These are phyloP conservation scores for Geococcyx californianus DNA, from an alignment of 2,113 vertebrate genomes.

Conservation along the genomic window DNA sequence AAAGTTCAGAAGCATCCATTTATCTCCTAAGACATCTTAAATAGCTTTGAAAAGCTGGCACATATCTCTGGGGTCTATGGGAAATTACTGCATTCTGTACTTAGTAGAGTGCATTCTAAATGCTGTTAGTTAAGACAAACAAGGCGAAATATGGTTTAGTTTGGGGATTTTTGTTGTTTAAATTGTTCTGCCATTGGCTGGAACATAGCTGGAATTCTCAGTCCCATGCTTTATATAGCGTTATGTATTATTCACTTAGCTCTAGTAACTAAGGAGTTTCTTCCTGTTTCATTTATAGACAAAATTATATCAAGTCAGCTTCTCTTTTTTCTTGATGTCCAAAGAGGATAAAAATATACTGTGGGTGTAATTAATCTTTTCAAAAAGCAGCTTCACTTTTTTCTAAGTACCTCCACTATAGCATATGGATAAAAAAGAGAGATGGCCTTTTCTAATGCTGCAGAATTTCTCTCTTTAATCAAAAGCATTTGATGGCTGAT, in stretches of 20 bases:
- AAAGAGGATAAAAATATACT: neutral
- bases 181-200: neutral
- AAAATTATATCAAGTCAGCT: neutral
- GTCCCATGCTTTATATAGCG: neutral
- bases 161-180: neutral
- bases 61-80: neutral
- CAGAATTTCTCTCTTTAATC: slow-evolving; percentile 68
- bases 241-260: neutral
- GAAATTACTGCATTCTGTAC: neutral
- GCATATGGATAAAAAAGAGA: neutral
- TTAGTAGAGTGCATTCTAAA: neutral
- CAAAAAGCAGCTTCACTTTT: neutral
- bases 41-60: neutral
- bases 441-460: neutral
- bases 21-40: neutral
- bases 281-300: neutral
- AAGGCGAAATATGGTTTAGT: neutral
- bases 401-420: neutral
- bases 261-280: neutral
- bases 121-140: neutral
- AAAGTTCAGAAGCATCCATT: neutral
- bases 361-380: slow-evolving; percentile 18
- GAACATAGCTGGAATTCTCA: neutral
- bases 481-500: slow-evolving; percentile 73
- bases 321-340: neutral